Base-by-base conservation (phyloP, 2,888 invertebrate species). In the Falcaria lacertinaria region DNA sequence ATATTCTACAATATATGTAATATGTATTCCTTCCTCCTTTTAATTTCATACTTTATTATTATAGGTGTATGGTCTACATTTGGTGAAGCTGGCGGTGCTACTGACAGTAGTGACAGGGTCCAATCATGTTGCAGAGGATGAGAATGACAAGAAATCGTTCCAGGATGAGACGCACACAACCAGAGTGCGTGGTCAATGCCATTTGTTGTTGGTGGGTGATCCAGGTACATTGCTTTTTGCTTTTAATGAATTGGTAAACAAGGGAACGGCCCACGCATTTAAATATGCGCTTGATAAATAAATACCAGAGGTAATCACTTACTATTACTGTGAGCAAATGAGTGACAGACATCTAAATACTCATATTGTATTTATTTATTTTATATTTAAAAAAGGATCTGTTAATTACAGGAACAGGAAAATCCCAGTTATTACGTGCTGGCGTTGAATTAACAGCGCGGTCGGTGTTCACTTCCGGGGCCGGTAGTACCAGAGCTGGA, bases 121-220 rank as follows among this genome's bases (percentile, higher is more conserved):
- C 0, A 83, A 86, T 43, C 81, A 83, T 43, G 56, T 64, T 16
- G 59, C 64, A 15, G 88, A 82, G 11, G 56, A 42, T 38, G 79
- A 79, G 2, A 52, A 41, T 4, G 60, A 64, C 8, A 77, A 74
- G 43, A 75, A 64, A 45, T 41, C 89, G 11, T 69, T 90, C 11
- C 90, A 91, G 17, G 93, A 93, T 17, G 94, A 94, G 1, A 73
- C 74, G 51, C 74, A 81, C 16, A 76, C 89, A 16, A 85, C 89
- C 22, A 87, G 86, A 61, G 89, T 90, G 1, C 74, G 97, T 48
- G 96, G 96, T 2, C 96, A 97, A 69, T 93, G 95, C 15, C 97
- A 98, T 85, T 82, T 97, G 50, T 83, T 97, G 41, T 75, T 98
- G 17, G 94, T 97, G 15, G 97, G 97, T 3, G 97, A 97, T 88